Percentiles rank a stretch among this genome's conserved stretches.
These are phyloP conservation scores for Poecilia latipinna DNA, from an alignment of 2,113 vertebrate species.

Conservation along the genomic window DNA sequence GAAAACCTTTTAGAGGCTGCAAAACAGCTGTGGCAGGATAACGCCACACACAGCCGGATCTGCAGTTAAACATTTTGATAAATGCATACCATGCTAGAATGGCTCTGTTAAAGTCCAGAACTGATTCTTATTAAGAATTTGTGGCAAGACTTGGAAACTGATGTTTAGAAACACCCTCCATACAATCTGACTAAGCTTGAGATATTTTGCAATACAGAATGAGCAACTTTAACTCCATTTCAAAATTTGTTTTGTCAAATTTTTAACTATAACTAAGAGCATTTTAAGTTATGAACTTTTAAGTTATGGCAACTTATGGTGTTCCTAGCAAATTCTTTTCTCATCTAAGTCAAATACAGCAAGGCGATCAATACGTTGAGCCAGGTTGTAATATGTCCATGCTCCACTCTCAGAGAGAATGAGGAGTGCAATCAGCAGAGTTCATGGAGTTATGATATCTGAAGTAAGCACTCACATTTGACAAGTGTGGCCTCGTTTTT, in stretches of 20 bases:
- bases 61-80: too few species aligned
- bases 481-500: constrained; percentile 53
- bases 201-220: too few species aligned
- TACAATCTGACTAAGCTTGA: too few species aligned
- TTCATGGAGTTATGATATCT: constrained; percentile 36
- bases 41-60: too few species aligned
- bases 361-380: constrained; percentile 33
- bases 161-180: too few species aligned
- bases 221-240: too few species aligned
- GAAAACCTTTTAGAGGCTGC: too few species aligned
- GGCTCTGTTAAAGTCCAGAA: too few species aligned
- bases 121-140: too few species aligned
- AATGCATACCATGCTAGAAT: too few species aligned
- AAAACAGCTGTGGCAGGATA: too few species aligned
- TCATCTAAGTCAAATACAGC: constrained; percentile 22
- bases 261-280: background rate
- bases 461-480: constrained; percentile 66
- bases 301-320: constrained; percentile 2
- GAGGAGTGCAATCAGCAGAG: constrained; percentile 20
- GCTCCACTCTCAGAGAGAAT: constrained; percentile 18
- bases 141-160: too few species aligned
- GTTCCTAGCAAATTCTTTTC: background rate
- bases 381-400: constrained; percentile 16
- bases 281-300: background rate
- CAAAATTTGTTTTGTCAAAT: background rate